phyloP scores from a whole-genome alignment of 2,797 vertebrate genomes.

The Platalea minor region DNA sequence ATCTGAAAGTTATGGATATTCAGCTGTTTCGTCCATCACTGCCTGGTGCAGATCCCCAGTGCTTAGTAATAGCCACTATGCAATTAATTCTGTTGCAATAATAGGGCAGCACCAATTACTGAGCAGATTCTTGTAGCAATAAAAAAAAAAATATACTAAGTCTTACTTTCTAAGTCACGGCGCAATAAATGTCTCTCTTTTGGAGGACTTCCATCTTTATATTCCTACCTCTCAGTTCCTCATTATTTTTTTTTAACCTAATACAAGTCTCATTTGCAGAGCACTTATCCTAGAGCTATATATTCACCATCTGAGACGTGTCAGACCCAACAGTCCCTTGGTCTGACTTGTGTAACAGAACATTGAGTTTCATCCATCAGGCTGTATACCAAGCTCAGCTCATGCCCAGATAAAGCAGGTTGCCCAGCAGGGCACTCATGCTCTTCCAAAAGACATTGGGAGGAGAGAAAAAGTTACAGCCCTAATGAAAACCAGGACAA shows the following conservation, averaged over 20 bases:
- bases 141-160: conserved; percentile 29
- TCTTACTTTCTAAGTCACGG: not conserved
- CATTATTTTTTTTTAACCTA: not conserved
- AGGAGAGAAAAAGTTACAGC: not conserved
- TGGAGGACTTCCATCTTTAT: conserved; percentile 31
- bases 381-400: not conserved
- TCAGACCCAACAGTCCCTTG: not conserved
- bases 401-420: not conserved
- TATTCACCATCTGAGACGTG: not conserved
- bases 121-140: conserved; percentile 43
- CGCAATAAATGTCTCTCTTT: not conserved
- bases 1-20: not conserved
- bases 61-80: not conserved
- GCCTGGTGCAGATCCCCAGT: not conserved
- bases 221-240: not conserved
- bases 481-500: not conserved
- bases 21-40: not conserved
- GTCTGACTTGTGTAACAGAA: not conserved
- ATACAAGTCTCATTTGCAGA: not conserved
- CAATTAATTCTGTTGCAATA: conserved; percentile 54
- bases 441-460: not conserved
- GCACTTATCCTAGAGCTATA: not conserved
- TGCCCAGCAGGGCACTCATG: not conserved
- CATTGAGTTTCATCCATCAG: not conserved
- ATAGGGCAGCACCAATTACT: conserved; percentile 46